phyloP scores from a whole-genome alignment of 1,140 invertebrate genomes.

The Sycophaga agraensis region DNA sequence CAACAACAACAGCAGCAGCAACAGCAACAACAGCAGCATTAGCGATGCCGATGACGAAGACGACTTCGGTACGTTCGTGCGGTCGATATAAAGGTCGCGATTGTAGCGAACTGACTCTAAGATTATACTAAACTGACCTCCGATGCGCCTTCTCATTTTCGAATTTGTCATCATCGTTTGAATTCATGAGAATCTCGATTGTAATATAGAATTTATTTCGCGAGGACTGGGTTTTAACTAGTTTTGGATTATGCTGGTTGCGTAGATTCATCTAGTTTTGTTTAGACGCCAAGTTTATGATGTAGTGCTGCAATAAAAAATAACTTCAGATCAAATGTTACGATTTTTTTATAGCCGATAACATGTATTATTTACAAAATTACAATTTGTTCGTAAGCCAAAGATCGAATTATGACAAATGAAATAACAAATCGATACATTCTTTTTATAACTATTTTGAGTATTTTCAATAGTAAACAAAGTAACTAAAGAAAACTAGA shows the following conservation, averaged over 20 bases:
- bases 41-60: slow-evolving; percentile 8
- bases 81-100: neutral
- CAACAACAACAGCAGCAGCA: slow-evolving; percentile 45
- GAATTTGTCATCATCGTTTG: slow-evolving; percentile 2
- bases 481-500: neutral
- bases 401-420: too few relatives aligned
- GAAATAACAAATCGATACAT: too few relatives aligned
- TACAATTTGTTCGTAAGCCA: too few relatives aligned
- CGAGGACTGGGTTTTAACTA: neutral
- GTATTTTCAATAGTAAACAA: neutral
- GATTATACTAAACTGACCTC: neutral
- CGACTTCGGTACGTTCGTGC: neutral
- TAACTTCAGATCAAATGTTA: too few relatives aligned
- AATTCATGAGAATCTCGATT: slow-evolving; percentile 9
- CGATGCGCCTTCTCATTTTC: slow-evolving; percentile 1
- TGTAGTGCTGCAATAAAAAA: too few relatives aligned
- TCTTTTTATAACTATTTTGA: too few relatives aligned
- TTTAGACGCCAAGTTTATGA: too few relatives aligned
- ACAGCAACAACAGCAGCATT: slow-evolving; percentile 37
- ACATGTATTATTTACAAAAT: too few relatives aligned
- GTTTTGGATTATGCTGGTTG: slow-evolving; percentile 6
- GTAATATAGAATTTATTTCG: slow-evolving; percentile 23
- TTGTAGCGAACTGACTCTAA: neutral
- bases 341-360: too few relatives aligned
- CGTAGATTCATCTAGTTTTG: neutral